A percentile compares a stretch with the other conserved stretches of the same genome.
Conservation (phyloP, 2,888 invertebrate species). For the Julus scanicus region DNA sequence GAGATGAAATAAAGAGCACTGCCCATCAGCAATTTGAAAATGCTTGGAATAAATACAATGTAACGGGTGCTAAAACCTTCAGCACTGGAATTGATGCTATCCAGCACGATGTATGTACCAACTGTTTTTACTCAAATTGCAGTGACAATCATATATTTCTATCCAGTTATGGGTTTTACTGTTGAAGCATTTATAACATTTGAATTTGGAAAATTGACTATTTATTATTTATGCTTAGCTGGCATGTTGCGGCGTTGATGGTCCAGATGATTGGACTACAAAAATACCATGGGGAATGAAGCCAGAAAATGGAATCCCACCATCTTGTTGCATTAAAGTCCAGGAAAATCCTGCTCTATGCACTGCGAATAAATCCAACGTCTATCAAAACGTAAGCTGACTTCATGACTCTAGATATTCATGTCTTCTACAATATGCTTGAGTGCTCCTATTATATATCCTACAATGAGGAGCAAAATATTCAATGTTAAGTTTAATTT, state of each 20-base stretch:
- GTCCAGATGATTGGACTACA: not conserved
- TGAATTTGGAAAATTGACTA: no score
- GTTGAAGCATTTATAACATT: not conserved
- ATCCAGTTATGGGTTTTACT: not conserved
- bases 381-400: not conserved
- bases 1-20: constrained; percentile 3
- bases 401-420: no score
- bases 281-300: not conserved
- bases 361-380: not conserved
- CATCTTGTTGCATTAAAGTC: not conserved
- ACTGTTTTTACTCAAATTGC: not conserved
- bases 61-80: not conserved
- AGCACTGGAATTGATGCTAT: constrained; percentile 22
- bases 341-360: not conserved
- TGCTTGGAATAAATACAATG: not conserved
- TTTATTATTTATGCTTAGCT: not conserved
- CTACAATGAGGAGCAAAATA: no score
- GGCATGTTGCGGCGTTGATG: constrained; percentile 48
- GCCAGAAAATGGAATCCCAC: no score
- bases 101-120: constrained; percentile 53
- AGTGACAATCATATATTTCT: not conserved
- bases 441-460: no score
- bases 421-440: no score
- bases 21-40: not conserved
- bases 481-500: not conserved